phyloP scores from a whole-genome alignment of 2,888 invertebrate species.

The Drosophila formosana region DNA sequence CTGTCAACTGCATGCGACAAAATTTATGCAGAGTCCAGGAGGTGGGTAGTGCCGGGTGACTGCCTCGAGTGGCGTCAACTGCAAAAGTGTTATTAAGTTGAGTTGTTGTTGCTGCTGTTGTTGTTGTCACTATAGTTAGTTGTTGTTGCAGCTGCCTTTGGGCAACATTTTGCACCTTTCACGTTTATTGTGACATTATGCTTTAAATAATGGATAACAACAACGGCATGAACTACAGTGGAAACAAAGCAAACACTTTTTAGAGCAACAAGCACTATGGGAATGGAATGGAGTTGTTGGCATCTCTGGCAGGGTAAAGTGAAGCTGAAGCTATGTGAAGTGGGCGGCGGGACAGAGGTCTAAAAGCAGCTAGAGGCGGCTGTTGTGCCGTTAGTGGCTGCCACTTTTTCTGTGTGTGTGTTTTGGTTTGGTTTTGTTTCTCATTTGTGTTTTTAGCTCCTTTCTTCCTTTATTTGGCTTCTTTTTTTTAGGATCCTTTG shows the following conservation, averaged over 20 bases:
- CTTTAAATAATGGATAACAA: constrained; percentile 72
- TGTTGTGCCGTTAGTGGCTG: constrained; percentile 42
- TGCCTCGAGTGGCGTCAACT: constrained; percentile 54
- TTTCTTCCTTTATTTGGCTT: constrained; percentile 11
- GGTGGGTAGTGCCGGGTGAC: constrained; percentile 15
- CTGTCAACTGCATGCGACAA: constrained; percentile 45
- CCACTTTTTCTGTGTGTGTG: constrained; percentile 24
- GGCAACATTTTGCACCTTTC: constrained; percentile 77
- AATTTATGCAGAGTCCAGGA: constrained; percentile 44
- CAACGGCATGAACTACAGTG: constrained; percentile 40
- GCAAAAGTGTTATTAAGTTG: constrained; percentile 67
- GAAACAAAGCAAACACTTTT: constrained; percentile 65
- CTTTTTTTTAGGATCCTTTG: constrained; percentile 30
- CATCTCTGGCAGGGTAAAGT: neutral
- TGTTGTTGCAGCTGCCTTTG: constrained; percentile 45
- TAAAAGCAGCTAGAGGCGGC: constrained; percentile 17
- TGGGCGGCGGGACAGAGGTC: constrained; percentile 1
- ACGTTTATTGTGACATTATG: constrained; percentile 79
- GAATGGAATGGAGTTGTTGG: constrained; percentile 19
- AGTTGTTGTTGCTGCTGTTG: constrained; percentile 50
- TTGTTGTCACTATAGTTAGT: constrained; percentile 14
- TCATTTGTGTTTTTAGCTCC: constrained; percentile 13
- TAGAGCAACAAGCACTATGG: constrained; percentile 46
- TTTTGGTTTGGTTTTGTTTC: constrained; percentile 29
- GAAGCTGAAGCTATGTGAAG: neutral